Percentiles rank a stretch among this genome's conserved stretches.
phyloP scores from a whole-genome alignment of 2,888 invertebrate species.

The Euspilapteryx auroguttella region DNA sequence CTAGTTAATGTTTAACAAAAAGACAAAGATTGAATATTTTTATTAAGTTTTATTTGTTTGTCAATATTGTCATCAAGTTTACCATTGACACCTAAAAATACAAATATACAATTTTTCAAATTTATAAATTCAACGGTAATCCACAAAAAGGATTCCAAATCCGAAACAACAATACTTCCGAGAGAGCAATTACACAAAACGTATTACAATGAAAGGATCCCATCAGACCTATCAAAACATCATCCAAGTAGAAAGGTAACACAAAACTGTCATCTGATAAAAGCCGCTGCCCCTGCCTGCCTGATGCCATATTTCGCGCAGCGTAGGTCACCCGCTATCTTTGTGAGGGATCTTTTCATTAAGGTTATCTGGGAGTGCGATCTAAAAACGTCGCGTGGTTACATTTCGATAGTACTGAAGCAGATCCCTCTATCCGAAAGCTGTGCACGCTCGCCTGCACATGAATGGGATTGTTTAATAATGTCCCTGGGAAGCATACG shows the following conservation, averaged over 20 bases:
- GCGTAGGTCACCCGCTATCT: conserved; percentile 16
- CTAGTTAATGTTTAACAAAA: too few species aligned
- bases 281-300: too few species aligned
- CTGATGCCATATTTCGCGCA: neutral
- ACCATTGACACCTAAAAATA: too few species aligned
- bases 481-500: conserved; percentile 3
- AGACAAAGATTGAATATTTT: too few species aligned
- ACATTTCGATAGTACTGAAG: conserved; percentile 11
- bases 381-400: conserved; percentile 31
- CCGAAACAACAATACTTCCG: too few species aligned
- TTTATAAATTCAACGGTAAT: too few species aligned
- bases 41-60: too few species aligned
- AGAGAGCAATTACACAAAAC: neutral
- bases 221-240: neutral
- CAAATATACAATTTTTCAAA: too few species aligned
- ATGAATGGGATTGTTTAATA: conserved; percentile 9
- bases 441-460: conserved; percentile 5
- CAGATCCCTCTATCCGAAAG: too few species aligned
- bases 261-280: neutral
- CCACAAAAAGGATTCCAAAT: too few species aligned
- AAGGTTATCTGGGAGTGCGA: conserved; percentile 31
- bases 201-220: too few species aligned
- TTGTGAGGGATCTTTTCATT: conserved; percentile 45
- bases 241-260: neutral
- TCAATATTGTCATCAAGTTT: too few species aligned